Conservation (phyloP, 1,140 invertebrate species). For the Galleria mellonella region DNA sequence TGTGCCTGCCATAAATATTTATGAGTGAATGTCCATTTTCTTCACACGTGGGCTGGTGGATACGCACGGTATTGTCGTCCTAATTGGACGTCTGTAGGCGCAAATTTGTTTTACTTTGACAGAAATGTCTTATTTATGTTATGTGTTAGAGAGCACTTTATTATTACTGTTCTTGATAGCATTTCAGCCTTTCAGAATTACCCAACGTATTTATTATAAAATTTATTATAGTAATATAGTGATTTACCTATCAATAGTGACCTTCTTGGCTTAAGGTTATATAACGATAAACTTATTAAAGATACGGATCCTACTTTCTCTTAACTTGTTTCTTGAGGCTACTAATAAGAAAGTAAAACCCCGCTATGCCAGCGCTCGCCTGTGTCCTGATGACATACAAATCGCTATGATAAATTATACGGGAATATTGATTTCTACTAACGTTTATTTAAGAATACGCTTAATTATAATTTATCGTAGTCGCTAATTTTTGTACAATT, state of each 20-base stretch:
- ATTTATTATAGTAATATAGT: too few species aligned
- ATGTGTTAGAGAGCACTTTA: constrained; percentile 22
- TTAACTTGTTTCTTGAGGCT: constrained; percentile 67
- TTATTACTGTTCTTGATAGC: constrained; percentile 2
- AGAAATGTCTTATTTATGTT: constrained; percentile 24
- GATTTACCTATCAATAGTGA: too few species aligned
- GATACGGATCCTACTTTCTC: constrained; percentile 69
- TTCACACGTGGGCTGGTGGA: constrained; percentile 56
- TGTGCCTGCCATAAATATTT: constrained; percentile 67
- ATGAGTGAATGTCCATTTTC: constrained; percentile 65
- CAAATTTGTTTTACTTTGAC: constrained; percentile 48
- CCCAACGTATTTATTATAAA: too few species aligned
- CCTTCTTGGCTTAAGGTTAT: constrained; percentile 30
- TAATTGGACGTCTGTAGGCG: constrained; percentile 54
- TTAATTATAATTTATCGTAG: too few species aligned
- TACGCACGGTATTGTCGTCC: constrained; percentile 55
- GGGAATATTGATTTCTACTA: constrained; percentile 22
- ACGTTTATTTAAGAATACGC: constrained; percentile 7
- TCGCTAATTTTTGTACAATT: too few species aligned
- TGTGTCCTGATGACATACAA: constrained; percentile 69
- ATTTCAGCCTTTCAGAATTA: too few species aligned
- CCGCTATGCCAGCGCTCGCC: constrained; percentile 55
- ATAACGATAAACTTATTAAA: constrained; percentile 54
- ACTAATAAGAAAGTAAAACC: constrained; percentile 70
- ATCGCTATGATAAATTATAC: constrained; percentile 57